Conservation (phyloP, 2,888 invertebrate species). For the Trichopoda pennipes region DNA sequence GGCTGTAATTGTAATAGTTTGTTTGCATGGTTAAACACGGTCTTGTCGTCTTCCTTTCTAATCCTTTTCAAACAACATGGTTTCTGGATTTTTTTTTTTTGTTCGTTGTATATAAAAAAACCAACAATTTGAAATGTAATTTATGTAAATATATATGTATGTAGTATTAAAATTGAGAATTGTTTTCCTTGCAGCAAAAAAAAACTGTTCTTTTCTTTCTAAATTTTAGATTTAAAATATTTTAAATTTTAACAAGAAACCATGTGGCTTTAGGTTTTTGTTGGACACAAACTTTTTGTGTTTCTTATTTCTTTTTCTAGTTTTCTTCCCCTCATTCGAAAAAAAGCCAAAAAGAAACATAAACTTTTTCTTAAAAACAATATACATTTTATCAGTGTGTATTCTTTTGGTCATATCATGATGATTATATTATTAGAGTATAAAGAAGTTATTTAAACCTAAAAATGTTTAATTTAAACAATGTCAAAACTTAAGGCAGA, state of each 20-base stretch:
- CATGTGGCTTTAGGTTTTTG: too few species aligned
- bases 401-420: constrained; percentile 49
- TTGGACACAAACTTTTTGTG: too few species aligned
- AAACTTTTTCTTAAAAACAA: constrained; percentile 32
- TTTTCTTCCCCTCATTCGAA: not conserved
- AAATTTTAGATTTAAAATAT: constrained; percentile 31
- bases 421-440: constrained; percentile 32
- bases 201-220: not conserved
- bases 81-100: not conserved
- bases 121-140: constrained; percentile 12
- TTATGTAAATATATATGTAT: constrained; percentile 29
- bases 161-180: constrained; percentile 1
- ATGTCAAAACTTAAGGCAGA: constrained; percentile 52
- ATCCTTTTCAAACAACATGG: not conserved
- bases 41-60: constrained; percentile 31
- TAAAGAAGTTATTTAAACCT: constrained; percentile 28
- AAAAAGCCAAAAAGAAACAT: not conserved
- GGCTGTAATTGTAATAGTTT: constrained; percentile 60
- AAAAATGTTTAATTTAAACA: not conserved
- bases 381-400: not conserved
- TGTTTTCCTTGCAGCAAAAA: not conserved
- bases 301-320: too few species aligned
- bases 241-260: constrained; percentile 19
- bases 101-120: too few species aligned
- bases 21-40: constrained; percentile 52